phyloP scores from a whole-genome alignment of 2,888 invertebrate species.

The Ochropacha duplaris region DNA sequence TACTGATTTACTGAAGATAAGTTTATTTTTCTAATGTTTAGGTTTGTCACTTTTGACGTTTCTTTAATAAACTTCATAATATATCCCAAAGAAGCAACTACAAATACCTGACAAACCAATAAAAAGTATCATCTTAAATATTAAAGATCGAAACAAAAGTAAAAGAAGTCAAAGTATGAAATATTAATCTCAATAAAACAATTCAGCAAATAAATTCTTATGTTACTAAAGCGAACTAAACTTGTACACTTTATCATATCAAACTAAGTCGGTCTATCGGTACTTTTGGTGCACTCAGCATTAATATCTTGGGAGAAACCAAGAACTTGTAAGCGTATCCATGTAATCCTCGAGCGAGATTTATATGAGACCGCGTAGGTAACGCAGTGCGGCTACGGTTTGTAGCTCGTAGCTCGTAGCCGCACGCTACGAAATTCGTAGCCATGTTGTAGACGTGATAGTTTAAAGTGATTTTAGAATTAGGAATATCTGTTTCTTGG shows the following conservation, averaged over 20 bases:
- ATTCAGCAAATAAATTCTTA: conserved; percentile 6
- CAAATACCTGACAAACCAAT: neutral
- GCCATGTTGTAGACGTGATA: conserved; percentile 50
- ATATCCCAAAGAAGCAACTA: neutral
- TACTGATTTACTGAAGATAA: no score
- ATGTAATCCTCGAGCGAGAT: conserved; percentile 67
- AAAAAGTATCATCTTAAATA: conserved; percentile 1
- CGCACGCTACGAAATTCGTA: conserved; percentile 37
- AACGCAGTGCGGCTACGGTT: conserved; percentile 65
- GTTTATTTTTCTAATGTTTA: neutral
- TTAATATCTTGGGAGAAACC: conserved; percentile 61
- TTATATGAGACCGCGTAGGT: conserved; percentile 65
- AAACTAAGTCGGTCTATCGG: conserved; percentile 46
- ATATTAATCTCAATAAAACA: conserved; percentile 7
- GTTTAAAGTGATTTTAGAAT: conserved; percentile 46
- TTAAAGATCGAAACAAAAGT: neutral
- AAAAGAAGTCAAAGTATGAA: conserved; percentile 1
- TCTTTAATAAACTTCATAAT: neutral
- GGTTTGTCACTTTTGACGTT: neutral
- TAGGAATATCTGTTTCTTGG: conserved; percentile 7
- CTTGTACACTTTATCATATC: conserved; percentile 40
- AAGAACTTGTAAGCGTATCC: conserved; percentile 68
- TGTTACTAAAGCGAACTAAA: conserved; percentile 8
- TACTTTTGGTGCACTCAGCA: conserved; percentile 57
- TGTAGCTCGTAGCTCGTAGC: conserved; percentile 37